A percentile compares a stretch with the other conserved stretches of the same genome.
These are phyloP conservation scores for Neomonachus schauinslandi DNA, from an alignment of 2,113 vertebrate species.

Conservation along the genomic window DNA sequence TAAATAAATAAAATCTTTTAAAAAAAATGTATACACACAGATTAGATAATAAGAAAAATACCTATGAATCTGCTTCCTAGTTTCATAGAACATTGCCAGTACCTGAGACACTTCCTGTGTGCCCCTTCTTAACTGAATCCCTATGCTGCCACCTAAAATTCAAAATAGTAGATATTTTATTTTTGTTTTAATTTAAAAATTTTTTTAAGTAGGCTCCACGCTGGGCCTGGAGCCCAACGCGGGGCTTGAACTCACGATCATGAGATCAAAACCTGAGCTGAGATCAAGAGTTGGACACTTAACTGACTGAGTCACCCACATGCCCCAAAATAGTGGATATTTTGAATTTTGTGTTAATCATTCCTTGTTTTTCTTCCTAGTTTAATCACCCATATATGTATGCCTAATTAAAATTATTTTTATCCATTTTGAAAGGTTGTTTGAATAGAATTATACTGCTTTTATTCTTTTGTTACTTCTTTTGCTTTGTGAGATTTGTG, in stretches of 20 bases:
- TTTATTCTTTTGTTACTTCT: slow-evolving; percentile 11
- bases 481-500: neutral
- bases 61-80: neutral
- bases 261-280: no score
- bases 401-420: neutral
- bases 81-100: neutral
- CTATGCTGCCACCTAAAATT: neutral
- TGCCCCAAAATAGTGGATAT: neutral
- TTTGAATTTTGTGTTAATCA: neutral
- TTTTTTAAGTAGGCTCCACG: neutral
- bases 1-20: no score
- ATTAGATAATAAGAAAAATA: neutral
- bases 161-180: neutral
- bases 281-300: neutral
- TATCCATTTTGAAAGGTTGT: neutral
- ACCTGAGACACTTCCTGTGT: neutral
- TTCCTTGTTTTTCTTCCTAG: neutral
- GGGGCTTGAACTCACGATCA: neutral
- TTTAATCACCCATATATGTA: neutral
- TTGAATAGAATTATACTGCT: neutral
- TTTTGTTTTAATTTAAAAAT: neutral
- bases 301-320: neutral
- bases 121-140: neutral
- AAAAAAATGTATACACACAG: neutral
- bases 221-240: neutral